Percentiles rank a stretch among this genome's conserved stretches.
Conservation (phyloP, 2,113 vertebrate species). For the Solenodon paradoxus region DNA sequence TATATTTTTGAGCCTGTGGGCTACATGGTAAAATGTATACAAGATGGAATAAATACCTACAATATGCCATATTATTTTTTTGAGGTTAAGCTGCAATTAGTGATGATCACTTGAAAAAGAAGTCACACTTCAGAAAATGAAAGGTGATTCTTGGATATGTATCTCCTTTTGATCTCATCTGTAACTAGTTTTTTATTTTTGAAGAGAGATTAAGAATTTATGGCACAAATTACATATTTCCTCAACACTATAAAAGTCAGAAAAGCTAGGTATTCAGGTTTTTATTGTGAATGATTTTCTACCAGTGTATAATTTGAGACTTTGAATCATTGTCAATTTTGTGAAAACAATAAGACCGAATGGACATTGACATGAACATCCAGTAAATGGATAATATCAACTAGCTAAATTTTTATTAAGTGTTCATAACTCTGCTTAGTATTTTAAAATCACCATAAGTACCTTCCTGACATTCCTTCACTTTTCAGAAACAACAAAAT, state of each 20-base stretch:
- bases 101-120: neutral
- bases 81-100: neutral
- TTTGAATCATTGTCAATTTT: neutral
- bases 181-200: neutral
- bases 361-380: neutral
- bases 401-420: neutral
- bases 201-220: neutral
- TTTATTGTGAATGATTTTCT: neutral
- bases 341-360: neutral
- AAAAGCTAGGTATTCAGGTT: neutral
- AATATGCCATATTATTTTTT: neutral
- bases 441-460: neutral
- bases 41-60: neutral
- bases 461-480: neutral
- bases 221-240: neutral
- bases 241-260: neutral
- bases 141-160: conserved; percentile 10
- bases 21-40: neutral
- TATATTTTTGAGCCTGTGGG: neutral
- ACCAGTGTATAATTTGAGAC: neutral
- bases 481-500: neutral
- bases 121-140: neutral
- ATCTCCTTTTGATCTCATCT: neutral
- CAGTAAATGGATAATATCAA: neutral
- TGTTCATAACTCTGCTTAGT: neutral